Percentiles rank a stretch among this genome's conserved stretches.
Evolutionary conservation across 64 coral and sea anemone genomes (phyloP).

Genomic region (Cladopsammia gracilis): DNA sequence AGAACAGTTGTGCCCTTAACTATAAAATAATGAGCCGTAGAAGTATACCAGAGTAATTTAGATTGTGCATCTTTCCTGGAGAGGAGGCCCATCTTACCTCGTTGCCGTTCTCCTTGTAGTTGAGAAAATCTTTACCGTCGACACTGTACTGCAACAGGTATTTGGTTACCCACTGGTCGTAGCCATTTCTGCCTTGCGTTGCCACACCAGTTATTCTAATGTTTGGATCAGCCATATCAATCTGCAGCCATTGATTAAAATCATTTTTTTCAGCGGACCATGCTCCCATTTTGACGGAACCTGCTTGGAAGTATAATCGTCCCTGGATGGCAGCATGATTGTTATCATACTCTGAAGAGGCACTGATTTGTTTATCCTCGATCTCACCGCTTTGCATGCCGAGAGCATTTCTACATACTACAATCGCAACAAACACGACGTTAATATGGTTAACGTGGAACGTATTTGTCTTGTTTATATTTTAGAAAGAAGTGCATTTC

Average conservation of each 20-base stretch:
- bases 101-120: not conserved
- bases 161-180: not conserved
- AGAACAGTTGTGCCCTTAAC: no score
- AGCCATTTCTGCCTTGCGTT: not conserved
- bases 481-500: no score
- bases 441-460: no score
- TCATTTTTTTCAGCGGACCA: not conserved
- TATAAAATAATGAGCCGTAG: no score
- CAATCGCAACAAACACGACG: no score
- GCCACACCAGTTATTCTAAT: not conserved
- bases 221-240: not conserved
- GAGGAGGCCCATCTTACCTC: no score
- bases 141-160: not conserved
- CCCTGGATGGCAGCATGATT: not conserved
- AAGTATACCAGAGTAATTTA: no score
- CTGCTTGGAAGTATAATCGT: not conserved
- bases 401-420: not conserved
- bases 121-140: not conserved
- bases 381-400: not conserved
- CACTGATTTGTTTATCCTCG: constrained; percentile 8
- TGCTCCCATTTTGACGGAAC: not conserved
- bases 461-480: no score
- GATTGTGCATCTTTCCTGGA: no score
- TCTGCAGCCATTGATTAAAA: not conserved
- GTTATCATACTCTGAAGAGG: constrained; percentile 1